These are phyloP conservation scores for Myoxocephalus aenaeus DNA, from an alignment of 2,797 vertebrate species.

Conservation along the genomic window DNA sequence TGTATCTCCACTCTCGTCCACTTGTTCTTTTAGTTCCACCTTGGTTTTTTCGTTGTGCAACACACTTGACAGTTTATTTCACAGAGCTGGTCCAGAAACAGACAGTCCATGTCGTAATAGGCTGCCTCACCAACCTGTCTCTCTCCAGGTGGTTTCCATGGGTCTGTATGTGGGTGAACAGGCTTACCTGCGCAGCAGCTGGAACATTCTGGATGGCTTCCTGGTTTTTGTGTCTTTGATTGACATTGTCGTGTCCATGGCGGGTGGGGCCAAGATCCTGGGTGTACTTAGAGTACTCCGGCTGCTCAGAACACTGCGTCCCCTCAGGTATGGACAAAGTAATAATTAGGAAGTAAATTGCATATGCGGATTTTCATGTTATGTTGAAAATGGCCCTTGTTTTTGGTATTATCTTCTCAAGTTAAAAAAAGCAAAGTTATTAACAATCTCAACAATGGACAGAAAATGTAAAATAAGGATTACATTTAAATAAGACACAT, in stretches of 20 bases:
- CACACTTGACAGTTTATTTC: conserved; percentile 12
- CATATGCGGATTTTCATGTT: background rate
- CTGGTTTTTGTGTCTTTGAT: conserved; percentile 97
- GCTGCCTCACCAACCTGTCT: background rate
- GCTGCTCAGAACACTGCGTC: conserved; percentile 93
- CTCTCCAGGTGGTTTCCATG: conserved; percentile 93
- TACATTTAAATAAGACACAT: background rate
- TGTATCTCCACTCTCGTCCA: background rate
- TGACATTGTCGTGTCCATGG: conserved; percentile 97
- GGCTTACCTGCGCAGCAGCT: conserved; percentile 96
- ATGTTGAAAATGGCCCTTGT: background rate
- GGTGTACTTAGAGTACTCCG: conserved; percentile 95
- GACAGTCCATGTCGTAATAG: background rate
- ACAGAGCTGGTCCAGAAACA: conserved; percentile 2
- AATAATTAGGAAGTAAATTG: background rate
- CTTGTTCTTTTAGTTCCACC: background rate
- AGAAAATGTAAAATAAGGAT: background rate
- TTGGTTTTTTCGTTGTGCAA: background rate
- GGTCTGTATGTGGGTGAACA: conserved; percentile 94
- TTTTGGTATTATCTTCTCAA: background rate
- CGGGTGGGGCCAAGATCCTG: conserved; percentile 96
- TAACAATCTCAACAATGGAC: conserved; percentile 12
- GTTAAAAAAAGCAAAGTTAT: background rate
- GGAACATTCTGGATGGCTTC: conserved; percentile 98
- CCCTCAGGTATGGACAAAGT: conserved; percentile 88